These are phyloP conservation scores for Podarcis muralis DNA, from an alignment of 2,113 vertebrate genomes.

Conservation along the genomic window DNA sequence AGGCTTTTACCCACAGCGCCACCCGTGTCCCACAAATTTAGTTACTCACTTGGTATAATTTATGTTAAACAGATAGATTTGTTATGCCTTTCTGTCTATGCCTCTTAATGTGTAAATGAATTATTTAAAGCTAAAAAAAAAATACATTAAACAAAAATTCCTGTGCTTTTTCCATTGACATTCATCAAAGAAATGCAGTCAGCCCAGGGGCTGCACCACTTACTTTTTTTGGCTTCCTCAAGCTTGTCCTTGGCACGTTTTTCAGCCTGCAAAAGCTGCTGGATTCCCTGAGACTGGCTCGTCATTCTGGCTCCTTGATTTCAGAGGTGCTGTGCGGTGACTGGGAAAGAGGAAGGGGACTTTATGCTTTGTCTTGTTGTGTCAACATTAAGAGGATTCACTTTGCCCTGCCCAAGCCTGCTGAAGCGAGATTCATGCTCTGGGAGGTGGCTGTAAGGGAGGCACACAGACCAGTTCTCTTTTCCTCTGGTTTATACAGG, in stretches of 20 bases:
- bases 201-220: conserved; percentile 55
- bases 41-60: too few relatives aligned
- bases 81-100: neutral
- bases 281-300: conserved; percentile 82
- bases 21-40: too few relatives aligned
- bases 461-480: neutral
- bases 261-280: conserved; percentile 82
- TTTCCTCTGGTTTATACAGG: conserved; percentile 36
- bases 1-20: too few relatives aligned
- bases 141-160: neutral
- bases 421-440: conserved; percentile 28
- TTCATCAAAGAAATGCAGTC: conserved; percentile 35
- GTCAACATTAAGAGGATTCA: conserved; percentile 46
- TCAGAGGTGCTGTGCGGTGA: neutral
- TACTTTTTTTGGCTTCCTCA: conserved; percentile 82
- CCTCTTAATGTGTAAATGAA: neutral
- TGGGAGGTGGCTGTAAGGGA: conserved; percentile 29
- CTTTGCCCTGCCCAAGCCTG: conserved; percentile 33
- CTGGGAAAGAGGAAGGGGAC: neutral
- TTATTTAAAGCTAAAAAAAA: neutral
- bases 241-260: conserved; percentile 83
- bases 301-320: conserved; percentile 63
- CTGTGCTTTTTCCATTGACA: conserved; percentile 16
- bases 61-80: too few relatives aligned
- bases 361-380: conserved; percentile 56